Percentiles rank a stretch among this genome's conserved stretches.
Evolutionary conservation across 2,113 vertebrate genomes (phyloP).

Genomic region (Tyrannus savana): DNA sequence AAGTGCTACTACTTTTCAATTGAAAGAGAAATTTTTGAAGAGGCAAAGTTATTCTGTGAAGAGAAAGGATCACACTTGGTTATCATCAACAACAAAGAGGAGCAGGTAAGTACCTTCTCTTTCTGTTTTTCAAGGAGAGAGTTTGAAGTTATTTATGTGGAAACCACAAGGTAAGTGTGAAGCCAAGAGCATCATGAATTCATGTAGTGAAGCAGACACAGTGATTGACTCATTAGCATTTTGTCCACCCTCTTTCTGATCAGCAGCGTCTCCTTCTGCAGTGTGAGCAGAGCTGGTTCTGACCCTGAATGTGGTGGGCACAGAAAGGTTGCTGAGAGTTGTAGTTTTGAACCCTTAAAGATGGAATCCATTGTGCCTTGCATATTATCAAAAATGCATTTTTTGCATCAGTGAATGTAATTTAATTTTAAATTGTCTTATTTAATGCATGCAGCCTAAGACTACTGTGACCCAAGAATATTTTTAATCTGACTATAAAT

Average conservation of each 20-base stretch:
- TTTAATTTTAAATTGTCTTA: not conserved
- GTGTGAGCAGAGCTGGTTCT: not conserved
- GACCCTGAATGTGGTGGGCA: not conserved
- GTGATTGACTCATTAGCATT: not conserved
- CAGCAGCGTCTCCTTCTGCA: not conserved
- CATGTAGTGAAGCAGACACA: not conserved
- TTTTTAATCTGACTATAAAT: not conserved
- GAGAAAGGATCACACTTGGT: constrained; percentile 79
- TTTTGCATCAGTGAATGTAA: not conserved
- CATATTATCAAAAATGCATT: not conserved
- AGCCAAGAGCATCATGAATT: not conserved
- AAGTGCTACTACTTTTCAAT: constrained; percentile 92
- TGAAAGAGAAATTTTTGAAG: constrained; percentile 84
- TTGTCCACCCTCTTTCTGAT: not conserved
- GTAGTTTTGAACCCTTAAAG: not conserved
- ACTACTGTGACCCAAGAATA: not conserved
- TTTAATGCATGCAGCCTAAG: not conserved
- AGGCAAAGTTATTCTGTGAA: constrained; percentile 83
- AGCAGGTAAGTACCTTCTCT: constrained; percentile 81
- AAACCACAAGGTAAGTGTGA: not conserved
- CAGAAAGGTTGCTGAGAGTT: not conserved
- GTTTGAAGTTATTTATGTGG: constrained; percentile 4
- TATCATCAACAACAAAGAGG: constrained; percentile 87
- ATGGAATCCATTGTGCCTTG: not conserved
- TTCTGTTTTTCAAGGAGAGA: not conserved